Base-by-base conservation (phyloP, 1,140 invertebrate genomes). In the Proales similis region DNA sequence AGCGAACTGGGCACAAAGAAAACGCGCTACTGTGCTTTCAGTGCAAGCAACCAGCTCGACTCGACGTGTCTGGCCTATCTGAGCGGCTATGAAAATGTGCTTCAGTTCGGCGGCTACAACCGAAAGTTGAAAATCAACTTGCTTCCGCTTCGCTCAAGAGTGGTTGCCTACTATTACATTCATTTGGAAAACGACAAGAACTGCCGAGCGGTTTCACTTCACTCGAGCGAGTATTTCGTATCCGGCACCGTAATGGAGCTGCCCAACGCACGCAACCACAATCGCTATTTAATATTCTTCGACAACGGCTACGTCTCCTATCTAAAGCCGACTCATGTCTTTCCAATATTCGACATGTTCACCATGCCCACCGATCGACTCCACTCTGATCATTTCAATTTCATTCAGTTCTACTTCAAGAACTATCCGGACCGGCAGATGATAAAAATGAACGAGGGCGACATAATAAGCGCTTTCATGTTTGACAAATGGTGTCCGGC, bases 351-450 rank as follows among this genome's bases (percentile, higher is more conserved):
- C 24, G 39, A 62, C 7, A 27, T 46, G 17, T 62, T 45, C 36
- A 45, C 30, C 22, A 30, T 26, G 27, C 39, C 57, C 14, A 26
- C 27, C 1, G 57, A 47, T 0, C 9, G 24, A 7, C 20, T 46
- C 6, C 27, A 62, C 14, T 29, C 26, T 7, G 43, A 62, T 30
- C 57, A 62, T 4, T 45, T 46, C 2, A 45, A 42, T 22, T 61
- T 46, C 47, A 4, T 63, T 2, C 22, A 48, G 19, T 24, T 38
- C 30, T 63, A 63, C 33, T 63, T 47, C 19, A 26, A 29, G 32
- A 11, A 27, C 14, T 63, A 63, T 63, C 61, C 61, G 5, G 61
- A 63, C 27, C 30, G 61, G 17, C 19, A 22, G n/a, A 48, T 63
- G 61, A 27, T 63, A 6, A 30, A 38, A 11, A 17, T 62, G 12